Base-by-base conservation (phyloP, 92 coral and sea anemone genomes). In the Scolanthus callimorphus region DNA sequence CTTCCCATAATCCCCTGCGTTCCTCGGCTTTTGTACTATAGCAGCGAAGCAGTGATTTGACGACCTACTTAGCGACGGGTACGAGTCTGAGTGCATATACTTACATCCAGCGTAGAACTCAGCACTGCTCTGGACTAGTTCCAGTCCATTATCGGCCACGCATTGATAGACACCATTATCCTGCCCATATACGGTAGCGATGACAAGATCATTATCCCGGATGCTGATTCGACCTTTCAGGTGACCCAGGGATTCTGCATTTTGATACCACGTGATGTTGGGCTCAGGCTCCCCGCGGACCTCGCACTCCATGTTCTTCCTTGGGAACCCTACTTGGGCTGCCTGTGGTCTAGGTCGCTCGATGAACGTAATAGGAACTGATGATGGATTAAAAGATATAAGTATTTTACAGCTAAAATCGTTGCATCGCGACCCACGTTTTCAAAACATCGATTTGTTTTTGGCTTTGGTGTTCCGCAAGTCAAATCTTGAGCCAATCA, bases 131-230 rank as follows among this genome's bases (percentile, higher is more conserved):
- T 92, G 96, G 34, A 77, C 69, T 49, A 80, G 53, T 37, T 94
- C 82, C 28, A 67, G 60, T 6, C 95, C 99, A 57, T 94, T 94
- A 64, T 86, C 89, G 13, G 97, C 99, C 56, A 84, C 66, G 44
- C 99, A 94, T 59, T 94, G 99, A 62, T 89, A 94, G 3, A 81
- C 73, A 19, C 99, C 99, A 37, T 47, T 68, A 41, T 94, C 97
- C 27, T 74, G 53, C 11, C 77, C 74, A 68, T 83, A 84, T 19
- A 77, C 91, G 0, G 74, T 49, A 20, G 84, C 70, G 27, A 89
- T 62, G 29, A 57, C 67, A 3, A 94, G 81, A 50, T 67, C 61
- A 27, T 53, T 54, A 34, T 70, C 75, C 17, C 62, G 66, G 57
- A 79, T 62, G 22, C 55, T 65, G 64, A 81, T 74, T 26, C 86